A percentile compares a stretch with the other conserved stretches of the same genome.
phyloP scores from a whole-genome alignment of 2,797 vertebrate species.

The Chanos chanos region DNA sequence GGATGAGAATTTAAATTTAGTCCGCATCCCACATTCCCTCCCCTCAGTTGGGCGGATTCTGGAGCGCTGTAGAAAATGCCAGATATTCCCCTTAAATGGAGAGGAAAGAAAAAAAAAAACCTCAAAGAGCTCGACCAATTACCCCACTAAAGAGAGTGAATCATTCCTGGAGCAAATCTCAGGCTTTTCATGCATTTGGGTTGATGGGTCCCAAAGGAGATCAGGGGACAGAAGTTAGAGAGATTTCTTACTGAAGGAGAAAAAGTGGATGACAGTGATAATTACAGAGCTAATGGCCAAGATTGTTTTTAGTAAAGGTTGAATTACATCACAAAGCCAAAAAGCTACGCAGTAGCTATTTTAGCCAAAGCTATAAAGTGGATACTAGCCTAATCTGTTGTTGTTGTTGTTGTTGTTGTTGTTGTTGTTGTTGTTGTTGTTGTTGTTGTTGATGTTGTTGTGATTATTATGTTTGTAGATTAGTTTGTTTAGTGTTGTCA shows the following conservation, averaged over 20 bases:
- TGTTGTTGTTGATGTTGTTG: too few species aligned
- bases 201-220: constrained; percentile 57
- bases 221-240: constrained; percentile 38
- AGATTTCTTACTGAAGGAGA: constrained; percentile 62
- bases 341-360: too few species aligned
- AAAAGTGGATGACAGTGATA: constrained; percentile 43
- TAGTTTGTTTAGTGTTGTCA: not conserved
- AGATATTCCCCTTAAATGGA: constrained; percentile 26
- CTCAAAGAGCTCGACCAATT: constrained; percentile 38
- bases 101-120: constrained; percentile 14
- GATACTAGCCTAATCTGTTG: too few species aligned
- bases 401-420: too few species aligned
- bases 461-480: too few species aligned
- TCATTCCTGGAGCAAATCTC: constrained; percentile 49
- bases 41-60: constrained; percentile 25
- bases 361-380: too few species aligned
- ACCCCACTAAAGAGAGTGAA: constrained; percentile 39
- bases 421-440: too few species aligned
- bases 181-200: constrained; percentile 60
- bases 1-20: constrained; percentile 20
- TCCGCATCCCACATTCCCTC: constrained; percentile 16
- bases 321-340: constrained; percentile 6
- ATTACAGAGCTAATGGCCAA: constrained; percentile 3
- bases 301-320: not conserved
- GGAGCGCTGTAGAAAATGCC: constrained; percentile 18